These are phyloP conservation scores for Moxostoma hubbsi DNA, from an alignment of 2,797 vertebrate genomes.

Conservation along the genomic window DNA sequence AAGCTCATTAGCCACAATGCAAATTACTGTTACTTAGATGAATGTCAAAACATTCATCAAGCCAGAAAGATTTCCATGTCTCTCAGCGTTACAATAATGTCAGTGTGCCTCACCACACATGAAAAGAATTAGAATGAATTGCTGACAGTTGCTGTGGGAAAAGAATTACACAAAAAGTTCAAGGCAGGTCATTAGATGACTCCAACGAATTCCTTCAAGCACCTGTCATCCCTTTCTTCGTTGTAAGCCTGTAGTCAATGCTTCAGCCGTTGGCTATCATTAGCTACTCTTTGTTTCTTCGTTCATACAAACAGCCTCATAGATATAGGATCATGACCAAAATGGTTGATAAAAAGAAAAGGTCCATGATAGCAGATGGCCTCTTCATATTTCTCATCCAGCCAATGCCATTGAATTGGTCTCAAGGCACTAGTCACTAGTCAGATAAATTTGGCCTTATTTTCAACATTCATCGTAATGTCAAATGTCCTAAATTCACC, in stretches of 20 bases:
- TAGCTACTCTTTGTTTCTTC: neutral
- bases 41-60: conserved; percentile 26
- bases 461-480: too few species aligned
- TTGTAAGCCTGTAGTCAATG: conserved; percentile 1
- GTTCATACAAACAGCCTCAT: neutral
- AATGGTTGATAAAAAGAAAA: neutral
- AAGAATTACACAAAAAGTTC: conserved; percentile 18
- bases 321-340: conserved; percentile 4
- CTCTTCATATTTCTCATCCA: conserved; percentile 18
- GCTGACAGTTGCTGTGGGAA: conserved; percentile 21
- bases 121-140: conserved; percentile 13
- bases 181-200: conserved; percentile 31
- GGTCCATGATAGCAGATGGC: conserved; percentile 10
- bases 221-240: conserved; percentile 7
- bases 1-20: conserved; percentile 49
- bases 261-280: neutral
- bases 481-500: too few species aligned
- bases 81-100: conserved; percentile 19
- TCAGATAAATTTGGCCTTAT: too few species aligned
- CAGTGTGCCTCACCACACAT: conserved; percentile 15
- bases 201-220: conserved; percentile 38
- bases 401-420: neutral
- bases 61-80: conserved; percentile 14
- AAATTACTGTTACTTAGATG: conserved; percentile 52
- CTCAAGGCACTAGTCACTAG: too few species aligned